Conservation (phyloP, 35 echinoderm and acorn worm genomes). For the Hemicentrotus pulcherrimus region DNA sequence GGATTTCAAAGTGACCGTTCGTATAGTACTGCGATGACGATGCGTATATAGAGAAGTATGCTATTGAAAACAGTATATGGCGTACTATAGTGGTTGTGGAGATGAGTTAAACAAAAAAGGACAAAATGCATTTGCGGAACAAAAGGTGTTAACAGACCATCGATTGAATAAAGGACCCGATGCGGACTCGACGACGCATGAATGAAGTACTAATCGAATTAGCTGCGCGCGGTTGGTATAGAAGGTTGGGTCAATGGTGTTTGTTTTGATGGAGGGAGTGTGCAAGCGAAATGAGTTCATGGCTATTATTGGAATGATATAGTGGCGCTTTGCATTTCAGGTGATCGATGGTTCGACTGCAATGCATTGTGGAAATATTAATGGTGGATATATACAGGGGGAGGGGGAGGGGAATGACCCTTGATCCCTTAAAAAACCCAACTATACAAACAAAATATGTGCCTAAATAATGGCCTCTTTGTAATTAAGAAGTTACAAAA, state of each 20-base stretch:
- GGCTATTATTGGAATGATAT: background rate
- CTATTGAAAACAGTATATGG: background rate
- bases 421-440: no score
- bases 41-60: background rate
- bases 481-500: no score
- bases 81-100: background rate
- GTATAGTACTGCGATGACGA: background rate
- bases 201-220: background rate
- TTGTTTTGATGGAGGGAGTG: background rate
- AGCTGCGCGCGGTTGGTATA: background rate
- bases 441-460: no score
- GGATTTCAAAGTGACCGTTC: background rate
- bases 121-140: background rate
- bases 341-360: no score
- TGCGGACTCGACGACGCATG: no score
- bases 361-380: no score
- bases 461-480: no score
- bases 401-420: no score
- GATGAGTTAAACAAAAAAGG: background rate
- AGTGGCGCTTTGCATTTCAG: no score
- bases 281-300: constrained; percentile 1
- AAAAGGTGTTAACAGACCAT: background rate
- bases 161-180: background rate
- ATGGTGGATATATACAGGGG: no score
- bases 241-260: background rate